Percentiles rank a stretch among this genome's conserved stretches.
Conservation (phyloP, 1,140 invertebrate species). For the Bathynomus jamesi region DNA sequence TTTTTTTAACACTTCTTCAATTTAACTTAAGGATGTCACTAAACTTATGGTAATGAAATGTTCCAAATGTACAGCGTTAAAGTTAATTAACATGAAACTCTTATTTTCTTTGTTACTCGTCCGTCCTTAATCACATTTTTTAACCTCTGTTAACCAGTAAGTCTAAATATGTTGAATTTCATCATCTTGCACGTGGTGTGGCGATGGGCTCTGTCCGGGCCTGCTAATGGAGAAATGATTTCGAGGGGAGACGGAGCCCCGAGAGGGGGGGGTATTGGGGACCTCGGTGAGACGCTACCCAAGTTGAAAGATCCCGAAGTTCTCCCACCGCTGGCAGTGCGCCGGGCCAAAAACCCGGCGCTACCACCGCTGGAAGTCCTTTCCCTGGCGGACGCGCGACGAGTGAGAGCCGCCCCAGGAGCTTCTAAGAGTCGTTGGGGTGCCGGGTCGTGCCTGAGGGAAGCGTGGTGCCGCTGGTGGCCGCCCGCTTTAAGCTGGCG, state of each 20-base stretch:
- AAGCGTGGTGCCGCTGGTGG: neutral
- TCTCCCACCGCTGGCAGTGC: neutral
- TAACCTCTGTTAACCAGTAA: too few relatives aligned
- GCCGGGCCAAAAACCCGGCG: neutral
- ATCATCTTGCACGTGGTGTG: neutral
- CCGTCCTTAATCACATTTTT: too few relatives aligned
- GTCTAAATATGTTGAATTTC: neutral
- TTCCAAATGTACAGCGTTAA: too few relatives aligned
- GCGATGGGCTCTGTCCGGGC: neutral
- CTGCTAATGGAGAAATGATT: neutral
- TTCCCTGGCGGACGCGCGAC: neutral
- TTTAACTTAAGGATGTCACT: too few relatives aligned
- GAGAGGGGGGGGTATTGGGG: neutral
- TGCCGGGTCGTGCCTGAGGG: neutral
- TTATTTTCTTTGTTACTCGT: too few relatives aligned
- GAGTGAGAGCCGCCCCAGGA: neutral
- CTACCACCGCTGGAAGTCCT: neutral
- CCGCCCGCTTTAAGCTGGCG: neutral
- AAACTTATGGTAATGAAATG: too few relatives aligned
- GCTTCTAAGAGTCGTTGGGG: neutral
- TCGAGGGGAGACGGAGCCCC: neutral
- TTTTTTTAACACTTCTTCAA: too few relatives aligned
- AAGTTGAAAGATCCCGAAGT: neutral
- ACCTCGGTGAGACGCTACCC: neutral
- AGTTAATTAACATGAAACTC: too few relatives aligned